A percentile compares a stretch with the other conserved stretches of the same genome.
phyloP scores from a whole-genome alignment of 2,797 vertebrate species.

The Halcyon smyrnensis region DNA sequence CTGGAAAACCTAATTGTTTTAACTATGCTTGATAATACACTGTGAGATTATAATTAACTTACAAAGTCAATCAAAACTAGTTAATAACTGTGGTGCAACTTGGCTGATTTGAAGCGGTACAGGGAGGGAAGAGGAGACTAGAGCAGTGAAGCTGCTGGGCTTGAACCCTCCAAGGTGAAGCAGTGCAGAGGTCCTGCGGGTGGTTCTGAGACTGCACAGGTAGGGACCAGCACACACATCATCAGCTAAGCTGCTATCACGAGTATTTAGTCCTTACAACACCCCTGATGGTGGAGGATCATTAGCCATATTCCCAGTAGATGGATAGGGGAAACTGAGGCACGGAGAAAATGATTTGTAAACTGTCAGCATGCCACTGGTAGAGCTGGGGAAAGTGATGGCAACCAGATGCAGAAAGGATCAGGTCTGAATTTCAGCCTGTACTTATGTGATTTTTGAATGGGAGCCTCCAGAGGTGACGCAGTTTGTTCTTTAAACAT shows the following conservation, averaged over 20 bases:
- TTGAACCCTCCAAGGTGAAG: not conserved
- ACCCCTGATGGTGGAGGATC: not conserved
- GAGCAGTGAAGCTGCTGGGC: not conserved
- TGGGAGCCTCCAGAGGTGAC: not conserved
- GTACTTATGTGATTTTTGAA: not conserved
- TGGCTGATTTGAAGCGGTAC: slow-evolving; percentile 28
- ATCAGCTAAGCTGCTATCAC: not conserved
- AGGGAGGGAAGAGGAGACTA: not conserved
- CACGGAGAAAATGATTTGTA: not conserved
- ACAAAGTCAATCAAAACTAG: slow-evolving; percentile 69
- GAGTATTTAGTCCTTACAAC: not conserved
- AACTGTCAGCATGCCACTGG: not conserved
- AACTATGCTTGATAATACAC: slow-evolving; percentile 70
- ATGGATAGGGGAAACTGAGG: slow-evolving; percentile 14
- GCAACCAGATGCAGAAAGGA: not conserved
- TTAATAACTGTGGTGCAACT: slow-evolving; percentile 47
- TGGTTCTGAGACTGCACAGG: not conserved
- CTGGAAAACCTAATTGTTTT: slow-evolving; percentile 64
- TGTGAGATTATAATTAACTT: slow-evolving; percentile 73
- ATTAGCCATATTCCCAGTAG: not conserved
- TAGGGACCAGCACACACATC: not conserved
- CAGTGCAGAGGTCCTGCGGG: not conserved
- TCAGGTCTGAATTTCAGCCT: not conserved
- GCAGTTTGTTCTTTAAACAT: not conserved
- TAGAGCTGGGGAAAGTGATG: not conserved